These are phyloP conservation scores for Drosophila willistoni DNA, from an alignment of 1,140 invertebrate species.

Conservation along the genomic window DNA sequence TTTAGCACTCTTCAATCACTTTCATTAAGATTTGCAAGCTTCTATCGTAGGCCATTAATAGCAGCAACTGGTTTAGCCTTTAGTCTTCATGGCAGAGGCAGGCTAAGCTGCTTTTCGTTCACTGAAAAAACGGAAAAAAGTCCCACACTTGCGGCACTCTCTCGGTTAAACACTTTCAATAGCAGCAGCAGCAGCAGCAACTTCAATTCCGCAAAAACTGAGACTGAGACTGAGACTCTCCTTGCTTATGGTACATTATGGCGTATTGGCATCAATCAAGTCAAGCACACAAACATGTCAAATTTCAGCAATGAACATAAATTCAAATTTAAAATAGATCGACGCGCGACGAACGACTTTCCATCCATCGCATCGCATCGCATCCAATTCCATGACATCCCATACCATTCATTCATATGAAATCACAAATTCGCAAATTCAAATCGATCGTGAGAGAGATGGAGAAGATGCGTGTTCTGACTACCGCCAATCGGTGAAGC, in stretches of 20 bases:
- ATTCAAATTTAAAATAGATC: conserved; percentile 25
- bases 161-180: too few species aligned
- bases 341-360: conserved; percentile 6
- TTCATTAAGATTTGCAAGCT: conserved; percentile 6
- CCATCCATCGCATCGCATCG: not conserved
- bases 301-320: conserved; percentile 24
- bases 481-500: conserved; percentile 2
- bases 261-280: conserved; percentile 23
- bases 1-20: conserved; percentile 11
- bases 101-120: conserved; percentile 12
- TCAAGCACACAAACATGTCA: conserved; percentile 20
- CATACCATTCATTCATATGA: not conserved
- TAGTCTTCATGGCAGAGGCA: not conserved
- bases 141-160: conserved; percentile 3
- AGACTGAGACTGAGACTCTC: not conserved
- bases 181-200: too few species aligned
- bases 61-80: conserved; percentile 19
- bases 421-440: conserved; percentile 18
- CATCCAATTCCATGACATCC: not conserved
- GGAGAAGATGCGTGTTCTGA: conserved; percentile 21
- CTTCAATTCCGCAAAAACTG: conserved; percentile 1
- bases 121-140: not conserved
- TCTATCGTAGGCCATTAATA: not conserved
- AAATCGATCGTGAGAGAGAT: conserved; percentile 18
- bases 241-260: not conserved